Percentiles rank a stretch among this genome's conserved stretches.
Evolutionary conservation across 2,888 invertebrate species (phyloP).

Genomic region (Hirtodrosophila cameraria): DNA sequence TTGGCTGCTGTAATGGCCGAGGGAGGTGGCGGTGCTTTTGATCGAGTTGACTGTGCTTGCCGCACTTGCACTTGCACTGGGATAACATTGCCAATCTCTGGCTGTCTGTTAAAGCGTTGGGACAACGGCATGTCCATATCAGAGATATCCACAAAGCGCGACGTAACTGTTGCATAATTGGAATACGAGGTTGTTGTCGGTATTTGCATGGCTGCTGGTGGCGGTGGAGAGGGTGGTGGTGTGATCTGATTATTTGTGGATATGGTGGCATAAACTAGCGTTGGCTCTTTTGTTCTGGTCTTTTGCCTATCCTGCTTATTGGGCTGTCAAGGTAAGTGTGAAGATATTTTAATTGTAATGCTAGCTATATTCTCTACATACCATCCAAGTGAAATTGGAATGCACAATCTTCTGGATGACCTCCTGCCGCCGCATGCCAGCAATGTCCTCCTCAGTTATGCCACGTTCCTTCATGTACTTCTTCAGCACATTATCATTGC

Average conservation of each 20-base stretch:
- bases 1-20: conserved; percentile 63
- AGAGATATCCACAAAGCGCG: conserved; percentile 62
- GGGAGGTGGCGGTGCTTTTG: conserved; percentile 60
- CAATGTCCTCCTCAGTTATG: conserved; percentile 75
- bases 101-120: background rate
- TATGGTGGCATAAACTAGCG: conserved; percentile 68
- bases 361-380: conserved; percentile 23
- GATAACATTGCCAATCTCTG: conserved; percentile 43
- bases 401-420: conserved; percentile 76
- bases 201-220: background rate
- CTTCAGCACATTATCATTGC: conserved; percentile 73
- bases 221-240: conserved; percentile 57
- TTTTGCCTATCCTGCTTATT: conserved; percentile 33
- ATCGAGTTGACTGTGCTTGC: conserved; percentile 23
- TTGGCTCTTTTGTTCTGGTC: conserved; percentile 19
- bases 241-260: conserved; percentile 65
- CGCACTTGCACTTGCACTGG: conserved; percentile 60
- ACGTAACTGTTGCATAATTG: conserved; percentile 63
- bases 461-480: conserved; percentile 81
- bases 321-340: conserved; percentile 49
- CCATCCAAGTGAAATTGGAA: conserved; percentile 79
- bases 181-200: conserved; percentile 24
- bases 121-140: conserved; percentile 49
- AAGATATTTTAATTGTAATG: background rate
- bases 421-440: conserved; percentile 70